phyloP scores from a whole-genome alignment of 2,797 vertebrate genomes.

The Zalophus californianus region DNA sequence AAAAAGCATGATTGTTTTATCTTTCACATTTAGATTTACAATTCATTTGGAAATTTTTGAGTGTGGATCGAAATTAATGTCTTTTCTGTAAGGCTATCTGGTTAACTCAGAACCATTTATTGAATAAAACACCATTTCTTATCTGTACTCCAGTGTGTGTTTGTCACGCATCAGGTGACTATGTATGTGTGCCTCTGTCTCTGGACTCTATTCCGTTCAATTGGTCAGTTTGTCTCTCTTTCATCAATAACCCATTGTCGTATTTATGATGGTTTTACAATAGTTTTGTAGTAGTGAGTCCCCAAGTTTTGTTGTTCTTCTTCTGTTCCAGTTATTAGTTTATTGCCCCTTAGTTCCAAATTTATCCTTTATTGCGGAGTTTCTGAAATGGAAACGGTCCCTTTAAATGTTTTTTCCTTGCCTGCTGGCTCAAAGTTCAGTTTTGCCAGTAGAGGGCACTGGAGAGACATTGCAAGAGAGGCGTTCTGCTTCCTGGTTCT shows the following conservation, averaged over 20 bases:
- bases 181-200: background rate
- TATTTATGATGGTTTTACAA: background rate
- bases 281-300: background rate
- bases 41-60: background rate
- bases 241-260: background rate
- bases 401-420: background rate
- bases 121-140: background rate
- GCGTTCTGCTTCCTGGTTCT: background rate
- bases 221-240: background rate
- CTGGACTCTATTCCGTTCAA: background rate
- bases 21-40: background rate
- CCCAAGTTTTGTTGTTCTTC: background rate
- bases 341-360: background rate
- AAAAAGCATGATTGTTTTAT: background rate
- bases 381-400: background rate
- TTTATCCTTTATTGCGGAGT: background rate
- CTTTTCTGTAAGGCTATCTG: background rate
- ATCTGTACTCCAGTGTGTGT: background rate
- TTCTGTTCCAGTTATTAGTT: background rate
- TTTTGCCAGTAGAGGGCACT: slow-evolving; percentile 20
- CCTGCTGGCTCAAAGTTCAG: background rate
- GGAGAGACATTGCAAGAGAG: background rate
- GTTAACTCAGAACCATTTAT: background rate
- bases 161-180: background rate
- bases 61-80: background rate